These are phyloP conservation scores for Brachionus sp. DNA, from an alignment of 1,140 invertebrate genomes.

Conservation along the genomic window DNA sequence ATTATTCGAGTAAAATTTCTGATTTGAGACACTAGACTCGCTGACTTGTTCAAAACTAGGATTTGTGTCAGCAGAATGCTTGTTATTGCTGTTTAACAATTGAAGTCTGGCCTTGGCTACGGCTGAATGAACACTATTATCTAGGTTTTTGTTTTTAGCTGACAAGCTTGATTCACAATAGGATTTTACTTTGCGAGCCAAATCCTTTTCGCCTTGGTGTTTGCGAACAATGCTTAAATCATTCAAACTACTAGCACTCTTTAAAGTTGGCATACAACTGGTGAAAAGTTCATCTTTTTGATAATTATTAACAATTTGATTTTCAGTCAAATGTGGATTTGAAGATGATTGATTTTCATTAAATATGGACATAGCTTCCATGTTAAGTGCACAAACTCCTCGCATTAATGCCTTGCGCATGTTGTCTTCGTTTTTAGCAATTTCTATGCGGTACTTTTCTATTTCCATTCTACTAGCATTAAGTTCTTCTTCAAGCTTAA, in stretches of 20 bases:
- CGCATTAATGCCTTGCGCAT: slow-evolving; percentile 60
- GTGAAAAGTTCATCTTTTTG: background rate
- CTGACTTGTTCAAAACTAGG: background rate
- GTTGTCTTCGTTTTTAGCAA: slow-evolving; percentile 50
- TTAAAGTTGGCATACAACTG: background rate
- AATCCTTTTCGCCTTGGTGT: background rate
- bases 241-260: background rate
- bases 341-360: background rate
- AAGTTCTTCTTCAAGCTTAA: slow-evolving; percentile 50
- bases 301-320: background rate
- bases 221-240: background rate
- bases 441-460: slow-evolving; percentile 50
- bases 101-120: slow-evolving; percentile 10
- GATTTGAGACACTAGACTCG: background rate
- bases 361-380: slow-evolving; percentile 59
- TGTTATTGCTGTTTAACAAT: background rate
- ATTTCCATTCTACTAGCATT: slow-evolving; percentile 50
- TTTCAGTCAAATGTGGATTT: background rate
- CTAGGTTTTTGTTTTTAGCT: background rate
- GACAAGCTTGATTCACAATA: slow-evolving; percentile 15
- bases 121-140: background rate
- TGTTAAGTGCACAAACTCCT: slow-evolving; percentile 59
- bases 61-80: background rate
- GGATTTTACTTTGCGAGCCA: slow-evolving; percentile 6
- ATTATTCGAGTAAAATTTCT: slow-evolving; percentile 16